A percentile compares a stretch with the other conserved stretches of the same genome.
These are phyloP conservation scores for Tenualosa thibaudeaui DNA, from an alignment of 2,797 vertebrate genomes.

Conservation along the genomic window DNA sequence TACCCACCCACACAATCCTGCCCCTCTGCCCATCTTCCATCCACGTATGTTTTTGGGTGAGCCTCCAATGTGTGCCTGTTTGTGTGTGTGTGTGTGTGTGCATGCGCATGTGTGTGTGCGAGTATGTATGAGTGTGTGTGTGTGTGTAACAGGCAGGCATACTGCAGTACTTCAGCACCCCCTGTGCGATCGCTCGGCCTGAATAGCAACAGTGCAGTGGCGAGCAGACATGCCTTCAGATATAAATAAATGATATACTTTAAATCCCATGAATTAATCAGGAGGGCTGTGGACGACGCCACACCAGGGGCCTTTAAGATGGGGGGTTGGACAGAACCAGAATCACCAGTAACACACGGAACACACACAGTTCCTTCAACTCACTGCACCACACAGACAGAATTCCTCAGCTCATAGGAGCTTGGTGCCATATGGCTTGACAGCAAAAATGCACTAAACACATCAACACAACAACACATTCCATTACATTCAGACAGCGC, in stretches of 20 bases:
- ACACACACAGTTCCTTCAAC: background rate
- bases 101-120: background rate
- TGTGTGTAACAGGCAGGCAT: background rate
- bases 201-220: constrained; percentile 33
- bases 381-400: constrained; percentile 7
- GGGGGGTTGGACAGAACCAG: background rate
- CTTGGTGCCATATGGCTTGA: too few relatives aligned
- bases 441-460: background rate
- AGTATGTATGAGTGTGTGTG: background rate
- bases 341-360: background rate
- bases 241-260: constrained; percentile 72
- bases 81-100: background rate
- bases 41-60: background rate
- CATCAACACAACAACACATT: too few relatives aligned
- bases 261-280: constrained; percentile 68
- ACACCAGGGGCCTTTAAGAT: constrained; percentile 58
- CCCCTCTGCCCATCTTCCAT: background rate
- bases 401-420: background rate
- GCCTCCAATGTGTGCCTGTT: background rate
- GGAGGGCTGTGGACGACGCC: constrained; percentile 63
- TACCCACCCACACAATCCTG: background rate
- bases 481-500: too few relatives aligned
- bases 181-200: constrained; percentile 39
- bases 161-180: background rate
- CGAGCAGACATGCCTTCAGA: constrained; percentile 9